Evolutionary conservation across 2,888 invertebrate genomes (phyloP), one percentile per base, ranked within the genome.

Genomic region (Charanyca ferruginea): DNA sequence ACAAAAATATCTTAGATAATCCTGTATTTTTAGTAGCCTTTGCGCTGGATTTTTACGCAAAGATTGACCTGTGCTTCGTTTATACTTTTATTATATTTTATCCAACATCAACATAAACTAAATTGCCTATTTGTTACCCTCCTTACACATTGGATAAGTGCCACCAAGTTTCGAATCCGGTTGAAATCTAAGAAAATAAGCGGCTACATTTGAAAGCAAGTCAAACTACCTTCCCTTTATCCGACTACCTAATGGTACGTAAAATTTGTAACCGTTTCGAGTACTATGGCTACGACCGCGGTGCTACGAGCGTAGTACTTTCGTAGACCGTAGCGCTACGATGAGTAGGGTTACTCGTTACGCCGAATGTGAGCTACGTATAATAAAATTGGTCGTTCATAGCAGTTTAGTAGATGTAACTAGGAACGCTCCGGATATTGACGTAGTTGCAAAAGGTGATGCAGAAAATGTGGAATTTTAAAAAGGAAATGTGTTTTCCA

Each of bases 181-280:
- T 74, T 79, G 71, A 78, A 81, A 82, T 80, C 80, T 74, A 70
- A 73, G 71, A 75, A 84, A 85, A 84, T 85, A 85, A 80, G 79
- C 76, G 79, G 76, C 77, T 73, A 80, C 81, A 75, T 83, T 70
- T 80, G 83, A 86, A 79, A 81, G 84, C 80, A 76, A 81, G 73
- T 85, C 77, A 80, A 85, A 86, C 84, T 83, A 83, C 77, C 77
- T 80, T 69, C 66, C 84, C 79, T 81, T 83, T 83, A 84, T 84
- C 78, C 82, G 79, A 79, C 59, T 79, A 84, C 85, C 82, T 89
- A 90, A 89, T 89, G 88, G 87, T 83, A 83, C 85, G 87, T 87
- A 81, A 87, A 88, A 89, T 87, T 87, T 84, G 86, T 86, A 88
- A 83, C 89, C 83, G 80, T 84, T 86, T 85, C 81, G 75, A 87